Percentiles rank a stretch among this genome's conserved stretches.
Evolutionary conservation across 1,140 invertebrate genomes (phyloP).

Genomic region (Drosophila littoralis): DNA sequence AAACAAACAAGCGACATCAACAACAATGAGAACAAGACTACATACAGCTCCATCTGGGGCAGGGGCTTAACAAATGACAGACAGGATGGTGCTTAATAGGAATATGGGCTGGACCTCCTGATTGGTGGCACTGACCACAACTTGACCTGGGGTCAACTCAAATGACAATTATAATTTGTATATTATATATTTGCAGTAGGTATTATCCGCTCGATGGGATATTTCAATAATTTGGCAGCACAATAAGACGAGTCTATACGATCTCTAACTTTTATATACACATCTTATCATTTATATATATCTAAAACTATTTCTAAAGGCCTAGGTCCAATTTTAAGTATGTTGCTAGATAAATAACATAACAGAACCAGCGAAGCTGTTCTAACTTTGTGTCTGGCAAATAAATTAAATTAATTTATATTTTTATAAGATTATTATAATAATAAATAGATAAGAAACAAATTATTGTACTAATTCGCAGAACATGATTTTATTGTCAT

Average conservation of each 20-base stretch:
- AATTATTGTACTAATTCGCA: too few species aligned
- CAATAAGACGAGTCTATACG: background rate
- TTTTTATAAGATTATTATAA: too few species aligned
- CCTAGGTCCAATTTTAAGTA: too few species aligned
- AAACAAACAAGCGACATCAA: slow-evolving; percentile 48
- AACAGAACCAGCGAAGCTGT: too few species aligned
- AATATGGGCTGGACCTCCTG: background rate
- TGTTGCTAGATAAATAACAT: too few species aligned
- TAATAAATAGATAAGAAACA: too few species aligned
- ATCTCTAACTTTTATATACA: too few species aligned
- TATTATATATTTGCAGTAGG: background rate
- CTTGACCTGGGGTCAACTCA: slow-evolving; percentile 1
- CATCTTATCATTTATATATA: too few species aligned
- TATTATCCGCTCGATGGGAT: background rate
- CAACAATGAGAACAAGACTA: slow-evolving; percentile 29
- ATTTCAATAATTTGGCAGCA: background rate
- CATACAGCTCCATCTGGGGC: slow-evolving; percentile 1
- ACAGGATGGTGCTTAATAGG: background rate
- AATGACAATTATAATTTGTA: background rate
- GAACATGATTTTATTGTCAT: too few species aligned
- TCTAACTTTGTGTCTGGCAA: too few species aligned
- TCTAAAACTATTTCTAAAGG: too few species aligned
- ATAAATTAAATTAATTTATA: too few species aligned
- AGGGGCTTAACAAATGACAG: background rate
- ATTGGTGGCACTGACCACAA: slow-evolving; percentile 5